Evolutionary conservation across 2,797 vertebrate genomes (phyloP).

Genomic region (Phrynocephalus vlangalii): DNA sequence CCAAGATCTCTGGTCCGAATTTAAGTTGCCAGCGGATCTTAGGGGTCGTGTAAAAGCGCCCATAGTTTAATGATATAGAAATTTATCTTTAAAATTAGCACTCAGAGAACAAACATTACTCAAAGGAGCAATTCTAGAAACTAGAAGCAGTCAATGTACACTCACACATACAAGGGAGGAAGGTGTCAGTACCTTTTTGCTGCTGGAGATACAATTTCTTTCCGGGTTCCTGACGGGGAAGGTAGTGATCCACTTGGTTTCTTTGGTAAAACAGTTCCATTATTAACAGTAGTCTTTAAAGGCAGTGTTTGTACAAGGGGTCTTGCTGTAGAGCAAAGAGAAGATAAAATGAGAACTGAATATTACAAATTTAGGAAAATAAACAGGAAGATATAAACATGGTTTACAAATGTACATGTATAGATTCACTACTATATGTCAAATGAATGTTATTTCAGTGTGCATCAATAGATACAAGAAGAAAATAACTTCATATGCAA

Average conservation of each 20-base stretch:
- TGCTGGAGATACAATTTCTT: slow-evolving; percentile 82
- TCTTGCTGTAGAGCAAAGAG: slow-evolving; percentile 84
- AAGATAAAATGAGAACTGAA: slow-evolving; percentile 23
- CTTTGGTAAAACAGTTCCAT: slow-evolving; percentile 96
- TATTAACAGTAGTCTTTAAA: slow-evolving; percentile 90
- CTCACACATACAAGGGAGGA: not conserved
- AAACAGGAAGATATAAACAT: slow-evolving; percentile 8
- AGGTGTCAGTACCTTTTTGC: slow-evolving; percentile 86
- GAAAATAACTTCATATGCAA: too few relatives aligned
- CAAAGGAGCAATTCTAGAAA: not conserved
- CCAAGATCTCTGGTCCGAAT: too few relatives aligned
- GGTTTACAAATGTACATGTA: not conserved
- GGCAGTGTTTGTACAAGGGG: slow-evolving; percentile 93
- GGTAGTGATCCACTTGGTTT: slow-evolving; percentile 89
- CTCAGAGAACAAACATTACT: slow-evolving; percentile 21
- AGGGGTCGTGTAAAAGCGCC: too few relatives aligned
- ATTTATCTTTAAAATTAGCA: slow-evolving; percentile 31
- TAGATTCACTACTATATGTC: not conserved
- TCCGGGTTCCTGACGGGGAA: slow-evolving; percentile 91
- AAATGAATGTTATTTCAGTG: not conserved
- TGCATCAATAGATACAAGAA: not conserved
- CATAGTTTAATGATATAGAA: slow-evolving; percentile 42
- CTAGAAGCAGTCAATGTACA: not conserved
- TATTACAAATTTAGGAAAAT: not conserved
- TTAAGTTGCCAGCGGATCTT: too few relatives aligned